Evolutionary conservation across 1,140 invertebrate genomes (phyloP).

Genomic region (Zaprionus africanus): DNA sequence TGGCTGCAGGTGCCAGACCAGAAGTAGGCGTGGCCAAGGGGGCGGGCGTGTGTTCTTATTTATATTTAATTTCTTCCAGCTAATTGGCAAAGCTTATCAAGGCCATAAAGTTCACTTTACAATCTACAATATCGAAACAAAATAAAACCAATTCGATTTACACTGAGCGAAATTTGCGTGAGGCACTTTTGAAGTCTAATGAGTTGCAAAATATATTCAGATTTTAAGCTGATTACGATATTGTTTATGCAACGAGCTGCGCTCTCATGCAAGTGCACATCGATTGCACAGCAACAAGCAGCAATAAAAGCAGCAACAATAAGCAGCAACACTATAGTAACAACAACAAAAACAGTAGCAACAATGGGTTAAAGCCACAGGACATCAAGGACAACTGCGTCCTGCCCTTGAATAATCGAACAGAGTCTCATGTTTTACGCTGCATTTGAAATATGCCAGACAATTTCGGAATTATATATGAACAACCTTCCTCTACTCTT

Average conservation of each 20-base stretch:
- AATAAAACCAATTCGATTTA: neutral
- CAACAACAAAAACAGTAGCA: neutral
- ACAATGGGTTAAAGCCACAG: neutral
- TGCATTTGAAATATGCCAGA: constrained; percentile 5
- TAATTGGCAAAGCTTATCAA: constrained; percentile 29
- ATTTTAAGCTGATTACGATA: constrained; percentile 23
- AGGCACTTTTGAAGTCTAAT: neutral
- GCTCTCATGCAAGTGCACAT: constrained; percentile 28
- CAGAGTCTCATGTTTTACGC: constrained; percentile 13
- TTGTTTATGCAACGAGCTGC: constrained; percentile 33
- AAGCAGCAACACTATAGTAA: neutral
- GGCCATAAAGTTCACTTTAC: constrained; percentile 12
- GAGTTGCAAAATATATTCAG: neutral
- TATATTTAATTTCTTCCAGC: constrained; percentile 58
- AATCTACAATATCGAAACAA: neutral
- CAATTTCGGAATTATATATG: constrained; percentile 22
- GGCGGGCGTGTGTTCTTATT: constrained; percentile 36
- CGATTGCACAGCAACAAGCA: constrained; percentile 12
- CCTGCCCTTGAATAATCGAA: constrained; percentile 19
- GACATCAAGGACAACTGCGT: neutral
- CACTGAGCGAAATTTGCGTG: neutral
- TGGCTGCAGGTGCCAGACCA: constrained; percentile 56
- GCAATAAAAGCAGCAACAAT: constrained; percentile 1
- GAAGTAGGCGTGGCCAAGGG: neutral
- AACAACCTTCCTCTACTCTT: neutral